Evolutionary conservation across 2,888 invertebrate species (phyloP).

Genomic region (Diarsia mendica): DNA sequence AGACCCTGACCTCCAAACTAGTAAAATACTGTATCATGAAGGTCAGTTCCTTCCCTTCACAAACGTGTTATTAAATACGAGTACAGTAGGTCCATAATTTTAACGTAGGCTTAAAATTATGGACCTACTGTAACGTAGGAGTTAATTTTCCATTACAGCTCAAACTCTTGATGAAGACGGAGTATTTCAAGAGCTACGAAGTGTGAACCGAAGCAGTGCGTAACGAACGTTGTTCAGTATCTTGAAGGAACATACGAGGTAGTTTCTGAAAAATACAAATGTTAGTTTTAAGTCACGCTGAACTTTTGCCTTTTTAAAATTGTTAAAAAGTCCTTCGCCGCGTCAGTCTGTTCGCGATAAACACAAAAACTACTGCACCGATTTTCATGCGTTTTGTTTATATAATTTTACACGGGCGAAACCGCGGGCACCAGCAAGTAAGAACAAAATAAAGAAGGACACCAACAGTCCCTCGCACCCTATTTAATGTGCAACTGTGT

Average conservation of each 20-base stretch:
- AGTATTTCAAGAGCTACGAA: neutral
- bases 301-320: neutral
- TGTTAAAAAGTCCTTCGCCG: neutral
- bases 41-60: too few relatives aligned
- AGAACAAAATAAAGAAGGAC: neutral
- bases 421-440: neutral
- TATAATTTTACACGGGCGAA: too few relatives aligned
- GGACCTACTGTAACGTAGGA: too few relatives aligned
- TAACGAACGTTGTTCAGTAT: neutral
- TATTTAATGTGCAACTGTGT: slow-evolving; percentile 85
- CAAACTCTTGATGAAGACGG: neutral
- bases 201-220: neutral
- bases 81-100: too few relatives aligned
- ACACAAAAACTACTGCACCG: too few relatives aligned
- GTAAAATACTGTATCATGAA: too few relatives aligned
- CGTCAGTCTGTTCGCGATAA: neutral
- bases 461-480: slow-evolving; percentile 43
- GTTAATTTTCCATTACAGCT: neutral
- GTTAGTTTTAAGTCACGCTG: neutral
- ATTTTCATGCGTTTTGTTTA: too few relatives aligned
- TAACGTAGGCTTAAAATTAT: too few relatives aligned
- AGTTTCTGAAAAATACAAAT: neutral
- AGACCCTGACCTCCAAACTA: too few relatives aligned
- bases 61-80: too few relatives aligned
- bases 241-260: neutral